Evolutionary conservation across 2,797 vertebrate genomes (phyloP), one percentile per base, ranked within the genome.

Genomic region (Telmatherina bonti): DNA sequence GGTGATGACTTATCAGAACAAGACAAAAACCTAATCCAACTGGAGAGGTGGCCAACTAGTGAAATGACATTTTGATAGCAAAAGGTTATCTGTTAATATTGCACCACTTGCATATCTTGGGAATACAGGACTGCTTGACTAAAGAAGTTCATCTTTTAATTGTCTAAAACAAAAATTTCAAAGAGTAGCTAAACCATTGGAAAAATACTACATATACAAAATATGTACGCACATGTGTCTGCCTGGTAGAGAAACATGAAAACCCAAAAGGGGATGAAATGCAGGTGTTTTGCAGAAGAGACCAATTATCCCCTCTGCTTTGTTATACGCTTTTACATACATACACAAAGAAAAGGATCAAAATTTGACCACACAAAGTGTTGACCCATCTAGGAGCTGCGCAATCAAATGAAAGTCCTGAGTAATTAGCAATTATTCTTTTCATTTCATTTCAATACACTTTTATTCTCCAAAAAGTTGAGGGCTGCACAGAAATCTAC

Each of bases 71-170:
- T 70, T 60, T 72, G 69, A 70, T 60, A 72, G 71, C 0, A 2
- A 70, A 78, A 79, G 81, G 74, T 85, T 70, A 84, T 85, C 68
- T 62, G 49, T 31, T 76, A 52, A 73, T 70, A 59, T 9, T 66
- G 57, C 67, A 38, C 52, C 51, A 11, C 54, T 29, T 59, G 69
- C 65, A 66, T 58, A 70, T 78, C 71, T 64, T 22, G 41, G 4
- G 24, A 70, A 62, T 7, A 67, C 68, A 70, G 35, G 52, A 70
- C 43, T 65, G 78, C 62, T 69, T 51, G 56, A 12, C 51, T 67
- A 62, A 66, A 60, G 24, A 49, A 27, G 59, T 43, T 47, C 31
- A 27, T 64, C 29, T 64, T 58, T 73, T 75, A 75, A 81, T 63
- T 47, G 27, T 56, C 58, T 52, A 33, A 22, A 64, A 57, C 43